Percentiles rank a stretch among this genome's conserved stretches.
Conservation (phyloP, 2,888 invertebrate species). For the Heliothis peltigera region DNA sequence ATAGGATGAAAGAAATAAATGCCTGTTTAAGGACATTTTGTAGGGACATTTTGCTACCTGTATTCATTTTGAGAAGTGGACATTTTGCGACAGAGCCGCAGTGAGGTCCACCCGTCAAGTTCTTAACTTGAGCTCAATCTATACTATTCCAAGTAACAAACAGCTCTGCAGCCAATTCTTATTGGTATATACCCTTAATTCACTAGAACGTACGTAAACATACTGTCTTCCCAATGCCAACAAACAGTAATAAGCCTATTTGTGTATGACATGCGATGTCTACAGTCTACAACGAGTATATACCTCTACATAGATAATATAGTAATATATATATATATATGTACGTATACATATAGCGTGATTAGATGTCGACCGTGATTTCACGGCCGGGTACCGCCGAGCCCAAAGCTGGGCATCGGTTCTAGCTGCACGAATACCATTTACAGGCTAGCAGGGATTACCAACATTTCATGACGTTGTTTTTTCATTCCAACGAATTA, state of each 20-base stretch:
- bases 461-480: constrained; percentile 3
- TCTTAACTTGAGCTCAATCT: too few species aligned
- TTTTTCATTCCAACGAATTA: not conserved
- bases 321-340: not conserved
- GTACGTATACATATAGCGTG: not conserved
- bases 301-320: too few species aligned
- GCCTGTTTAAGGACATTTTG: too few species aligned
- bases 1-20: too few species aligned
- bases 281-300: not conserved
- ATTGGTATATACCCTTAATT: not conserved
- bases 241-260: constrained; percentile 21
- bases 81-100: too few species aligned
- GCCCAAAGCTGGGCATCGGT: constrained; percentile 42
- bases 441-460: constrained; percentile 12
- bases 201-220: not conserved
- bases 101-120: too few species aligned
- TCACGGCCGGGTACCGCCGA: constrained; percentile 62
- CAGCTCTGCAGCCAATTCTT: not conserved
- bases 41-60: too few species aligned
- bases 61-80: too few species aligned
- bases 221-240: constrained; percentile 21
- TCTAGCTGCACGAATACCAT: constrained; percentile 25
- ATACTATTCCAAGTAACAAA: not conserved
- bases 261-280: constrained; percentile 17
- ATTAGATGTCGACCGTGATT: constrained; percentile 42